Percentiles rank a stretch among this genome's conserved stretches.
Evolutionary conservation across 2,888 invertebrate genomes (phyloP).

Genomic region (Macaria notata): DNA sequence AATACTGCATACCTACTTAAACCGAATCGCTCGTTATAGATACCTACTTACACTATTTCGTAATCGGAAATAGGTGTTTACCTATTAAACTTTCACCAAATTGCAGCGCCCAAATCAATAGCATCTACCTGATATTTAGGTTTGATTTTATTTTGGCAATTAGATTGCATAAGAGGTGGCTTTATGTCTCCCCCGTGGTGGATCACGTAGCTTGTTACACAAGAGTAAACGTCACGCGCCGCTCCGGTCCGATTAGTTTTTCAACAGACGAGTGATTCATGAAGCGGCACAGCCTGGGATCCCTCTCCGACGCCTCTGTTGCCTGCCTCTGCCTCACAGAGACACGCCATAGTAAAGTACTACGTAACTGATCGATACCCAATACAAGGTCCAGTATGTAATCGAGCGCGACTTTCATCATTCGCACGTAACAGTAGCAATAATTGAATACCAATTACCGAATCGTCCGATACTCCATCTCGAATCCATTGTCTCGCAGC

Average conservation of each 20-base stretch:
- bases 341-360: no score
- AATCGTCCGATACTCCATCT: slow-evolving; percentile 33
- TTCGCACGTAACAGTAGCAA: slow-evolving; percentile 52
- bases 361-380: not conserved
- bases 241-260: slow-evolving; percentile 51
- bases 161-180: slow-evolving; percentile 67
- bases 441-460: slow-evolving; percentile 29
- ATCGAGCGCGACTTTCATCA: slow-evolving; percentile 66
- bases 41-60: slow-evolving; percentile 36
- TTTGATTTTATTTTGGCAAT: slow-evolving; percentile 73
- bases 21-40: slow-evolving; percentile 22
- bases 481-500: slow-evolving; percentile 53
- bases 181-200: slow-evolving; percentile 60
- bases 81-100: slow-evolving; percentile 66
- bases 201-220: slow-evolving; percentile 77
- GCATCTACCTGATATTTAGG: slow-evolving; percentile 43
- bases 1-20: not conserved
- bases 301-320: slow-evolving; percentile 14
- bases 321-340: no score
- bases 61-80: slow-evolving; percentile 36
- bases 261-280: slow-evolving; percentile 64
- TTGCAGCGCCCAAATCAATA: slow-evolving; percentile 55
- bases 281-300: slow-evolving; percentile 30
- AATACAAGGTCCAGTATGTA: slow-evolving; percentile 30
- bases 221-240: slow-evolving; percentile 65